phyloP scores from a whole-genome alignment of 1,140 invertebrate species.

The Bradysia coprophila region DNA sequence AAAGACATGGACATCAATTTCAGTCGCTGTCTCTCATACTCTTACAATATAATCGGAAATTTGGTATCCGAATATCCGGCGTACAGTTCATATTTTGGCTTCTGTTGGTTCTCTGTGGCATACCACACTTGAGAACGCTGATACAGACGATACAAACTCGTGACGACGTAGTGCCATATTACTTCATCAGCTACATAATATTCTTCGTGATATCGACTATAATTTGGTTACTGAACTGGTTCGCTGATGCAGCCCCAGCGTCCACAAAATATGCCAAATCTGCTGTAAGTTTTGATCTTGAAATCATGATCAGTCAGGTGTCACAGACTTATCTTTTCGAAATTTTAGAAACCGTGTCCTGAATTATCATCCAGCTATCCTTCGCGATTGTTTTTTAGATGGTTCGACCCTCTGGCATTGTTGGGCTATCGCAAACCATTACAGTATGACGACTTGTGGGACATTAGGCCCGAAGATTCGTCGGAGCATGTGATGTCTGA shows the following conservation, averaged over 20 bases:
- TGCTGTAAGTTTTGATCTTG: no score
- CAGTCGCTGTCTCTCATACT: slow-evolving; percentile 43
- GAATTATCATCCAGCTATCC: slow-evolving; percentile 72
- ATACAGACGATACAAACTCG: slow-evolving; percentile 26
- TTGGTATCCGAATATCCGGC: slow-evolving; percentile 75
- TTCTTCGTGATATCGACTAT: slow-evolving; percentile 55
- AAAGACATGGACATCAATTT: no score
- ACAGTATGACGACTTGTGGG: slow-evolving; percentile 71
- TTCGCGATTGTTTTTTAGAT: slow-evolving; percentile 72
- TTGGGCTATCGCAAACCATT: slow-evolving; percentile 69
- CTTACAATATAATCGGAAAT: slow-evolving; percentile 57
- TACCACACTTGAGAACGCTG: slow-evolving; percentile 53
- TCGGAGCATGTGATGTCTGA: slow-evolving; percentile 57
- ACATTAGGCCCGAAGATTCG: slow-evolving; percentile 67
- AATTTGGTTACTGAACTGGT: slow-evolving; percentile 64
- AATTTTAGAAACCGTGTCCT: no score
- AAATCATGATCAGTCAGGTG: neutral
- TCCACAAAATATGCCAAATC: slow-evolving; percentile 44
- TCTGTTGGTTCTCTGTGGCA: slow-evolving; percentile 43
- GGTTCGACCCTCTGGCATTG: slow-evolving; percentile 76
- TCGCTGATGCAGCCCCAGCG: slow-evolving; percentile 52
- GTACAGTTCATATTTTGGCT: slow-evolving; percentile 81
- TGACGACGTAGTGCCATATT: slow-evolving; percentile 19
- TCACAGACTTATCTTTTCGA: neutral
- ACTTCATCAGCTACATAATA: slow-evolving; percentile 60